A percentile compares a stretch with the other conserved stretches of the same genome.
Conservation (phyloP, 2,797 vertebrate species). For the Enteromius anoplus region DNA sequence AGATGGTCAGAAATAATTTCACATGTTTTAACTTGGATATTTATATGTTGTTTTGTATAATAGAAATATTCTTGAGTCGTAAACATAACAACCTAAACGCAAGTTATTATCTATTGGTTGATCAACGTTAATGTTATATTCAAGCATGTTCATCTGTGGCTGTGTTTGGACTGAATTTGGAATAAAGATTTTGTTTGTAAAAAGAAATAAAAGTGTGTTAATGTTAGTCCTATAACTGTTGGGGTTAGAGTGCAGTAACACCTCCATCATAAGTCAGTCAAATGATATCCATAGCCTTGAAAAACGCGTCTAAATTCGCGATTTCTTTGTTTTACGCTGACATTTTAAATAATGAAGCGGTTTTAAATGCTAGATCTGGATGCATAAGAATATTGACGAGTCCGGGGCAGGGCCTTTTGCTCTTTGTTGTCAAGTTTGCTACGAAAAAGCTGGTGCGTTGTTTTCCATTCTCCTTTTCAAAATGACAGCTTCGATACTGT, state of each 20-base stretch:
- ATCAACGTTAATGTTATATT: background rate
- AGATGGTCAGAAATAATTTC: background rate
- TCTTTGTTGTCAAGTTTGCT: slow-evolving; percentile 1
- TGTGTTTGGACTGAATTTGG: background rate
- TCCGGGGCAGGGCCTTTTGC: too few species aligned
- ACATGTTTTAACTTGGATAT: background rate
- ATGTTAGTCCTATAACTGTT: too few species aligned
- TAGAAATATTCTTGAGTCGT: rapidly evolving
- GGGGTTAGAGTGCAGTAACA: background rate
- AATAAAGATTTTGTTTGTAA: background rate
- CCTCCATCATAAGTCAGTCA: background rate
- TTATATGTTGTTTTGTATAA: background rate
- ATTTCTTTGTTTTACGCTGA: background rate
- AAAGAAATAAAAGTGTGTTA: too few species aligned
- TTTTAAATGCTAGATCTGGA: background rate
- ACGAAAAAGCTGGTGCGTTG: background rate
- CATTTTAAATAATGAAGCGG: background rate
- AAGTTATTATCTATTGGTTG: background rate
- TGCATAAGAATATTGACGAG: background rate
- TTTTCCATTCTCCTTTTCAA: background rate
- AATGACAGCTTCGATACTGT: background rate
- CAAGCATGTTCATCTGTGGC: background rate
- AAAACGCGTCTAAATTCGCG: background rate
- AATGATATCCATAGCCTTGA: background rate
- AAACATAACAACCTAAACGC: background rate